Evolutionary conservation across 2,113 vertebrate species (phyloP).

Genomic region (Cygnus atratus): DNA sequence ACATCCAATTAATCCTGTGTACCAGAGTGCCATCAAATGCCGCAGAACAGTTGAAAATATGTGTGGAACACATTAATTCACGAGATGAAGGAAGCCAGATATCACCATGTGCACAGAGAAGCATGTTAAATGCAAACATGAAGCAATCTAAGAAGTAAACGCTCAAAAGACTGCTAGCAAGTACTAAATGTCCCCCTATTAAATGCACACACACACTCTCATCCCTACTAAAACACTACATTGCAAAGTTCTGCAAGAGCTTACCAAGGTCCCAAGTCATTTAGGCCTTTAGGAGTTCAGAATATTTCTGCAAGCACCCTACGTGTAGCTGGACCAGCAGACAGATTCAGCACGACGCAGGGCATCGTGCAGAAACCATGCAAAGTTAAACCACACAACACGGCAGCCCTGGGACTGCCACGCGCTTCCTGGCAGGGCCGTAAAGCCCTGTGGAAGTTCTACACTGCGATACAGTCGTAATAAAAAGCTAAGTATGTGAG

Average conservation of each 20-base stretch:
- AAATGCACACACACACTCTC: fast-evolving
- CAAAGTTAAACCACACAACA: neutral
- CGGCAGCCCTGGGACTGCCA: neutral
- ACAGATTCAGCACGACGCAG: fast-evolving
- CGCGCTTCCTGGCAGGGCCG: fast-evolving
- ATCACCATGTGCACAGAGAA: neutral
- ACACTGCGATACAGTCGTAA: neutral
- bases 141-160: neutral
- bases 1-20: neutral
- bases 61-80: neutral
- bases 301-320: neutral
- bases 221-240: neutral
- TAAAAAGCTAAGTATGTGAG: neutral
- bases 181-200: neutral
- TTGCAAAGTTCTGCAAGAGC: neutral
- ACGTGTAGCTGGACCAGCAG: neutral
- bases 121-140: neutral
- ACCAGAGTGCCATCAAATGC: neutral
- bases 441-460: neutral
- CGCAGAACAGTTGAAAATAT: neutral
- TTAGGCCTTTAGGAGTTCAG: neutral
- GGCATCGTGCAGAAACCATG: no score
- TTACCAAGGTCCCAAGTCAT: neutral
- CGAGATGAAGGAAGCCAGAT: neutral
- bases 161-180: neutral